Percentiles rank a stretch among this genome's conserved stretches.
phyloP scores from a whole-genome alignment of 2,113 vertebrate genomes.

The Echinops telfairi region DNA sequence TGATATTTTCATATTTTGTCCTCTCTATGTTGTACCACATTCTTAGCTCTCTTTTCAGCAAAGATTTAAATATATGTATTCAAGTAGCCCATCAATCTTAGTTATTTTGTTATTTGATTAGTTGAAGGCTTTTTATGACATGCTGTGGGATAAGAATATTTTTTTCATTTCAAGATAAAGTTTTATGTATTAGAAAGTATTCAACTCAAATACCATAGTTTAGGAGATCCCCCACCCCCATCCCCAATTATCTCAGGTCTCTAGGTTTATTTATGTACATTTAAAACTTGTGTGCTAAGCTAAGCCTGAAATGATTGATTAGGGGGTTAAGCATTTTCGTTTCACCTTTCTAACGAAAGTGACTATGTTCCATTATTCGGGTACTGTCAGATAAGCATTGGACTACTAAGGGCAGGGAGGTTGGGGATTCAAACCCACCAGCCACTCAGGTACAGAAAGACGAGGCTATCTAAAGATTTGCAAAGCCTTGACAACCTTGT shows the following conservation, averaged over 20 bases:
- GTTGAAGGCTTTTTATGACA: neutral
- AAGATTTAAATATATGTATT: too few relatives aligned
- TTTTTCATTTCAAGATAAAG: conserved; percentile 6
- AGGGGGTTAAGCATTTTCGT: conserved; percentile 3
- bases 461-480: too few relatives aligned
- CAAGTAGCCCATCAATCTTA: neutral
- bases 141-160: neutral
- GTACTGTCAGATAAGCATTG: neutral
- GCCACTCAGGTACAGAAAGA: too few relatives aligned
- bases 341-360: conserved; percentile 34
- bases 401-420: too few relatives aligned
- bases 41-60: too few relatives aligned
- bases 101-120: conserved; percentile 6
- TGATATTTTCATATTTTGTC: too few relatives aligned
- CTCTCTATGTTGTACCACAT: too few relatives aligned
- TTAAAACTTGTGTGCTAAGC: conserved; percentile 37
- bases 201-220: conserved; percentile 15
- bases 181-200: conserved; percentile 11
- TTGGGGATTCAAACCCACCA: too few relatives aligned
- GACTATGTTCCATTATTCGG: conserved; percentile 23
- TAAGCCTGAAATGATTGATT: conserved; percentile 37
- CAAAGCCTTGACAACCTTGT: too few relatives aligned
- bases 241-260: neutral
- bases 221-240: neutral
- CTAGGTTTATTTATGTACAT: conserved; percentile 9